Conservation (phyloP, 2,888 invertebrate genomes). For the Bimastos eiseni region DNA sequence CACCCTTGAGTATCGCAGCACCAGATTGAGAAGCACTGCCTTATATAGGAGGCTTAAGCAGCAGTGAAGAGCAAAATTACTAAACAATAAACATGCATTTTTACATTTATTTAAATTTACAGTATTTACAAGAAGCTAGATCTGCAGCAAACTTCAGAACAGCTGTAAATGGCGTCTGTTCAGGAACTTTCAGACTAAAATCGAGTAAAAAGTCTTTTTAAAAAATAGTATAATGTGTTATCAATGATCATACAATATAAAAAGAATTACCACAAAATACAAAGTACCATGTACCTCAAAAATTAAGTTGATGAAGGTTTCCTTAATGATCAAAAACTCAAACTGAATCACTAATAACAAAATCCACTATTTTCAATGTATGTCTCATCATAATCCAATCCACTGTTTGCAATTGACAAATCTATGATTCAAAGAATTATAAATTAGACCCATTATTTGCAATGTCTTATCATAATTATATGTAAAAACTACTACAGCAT, state of each 20-base stretch:
- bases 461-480: too few species aligned
- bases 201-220: not conserved
- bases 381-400: too few species aligned
- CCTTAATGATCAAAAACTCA: not conserved
- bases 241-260: not conserved
- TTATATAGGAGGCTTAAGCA: too few species aligned
- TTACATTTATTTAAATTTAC: not conserved
- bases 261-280: not conserved
- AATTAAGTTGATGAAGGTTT: not conserved
- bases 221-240: not conserved
- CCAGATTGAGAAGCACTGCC: too few species aligned
- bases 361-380: not conserved
- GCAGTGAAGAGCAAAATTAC: too few species aligned
- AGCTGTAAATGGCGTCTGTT: conserved; percentile 95
- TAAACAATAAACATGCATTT: not conserved
- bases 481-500: too few species aligned
- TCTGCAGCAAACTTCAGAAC: conserved; percentile 98
- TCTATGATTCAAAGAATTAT: too few species aligned
- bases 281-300: not conserved
- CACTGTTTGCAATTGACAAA: too few species aligned
- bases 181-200: conserved; percentile 88
- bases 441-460: too few species aligned
- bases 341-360: not conserved
- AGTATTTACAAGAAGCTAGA: not conserved
- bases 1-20: too few species aligned